These are phyloP conservation scores for Strigamia transsilvanica DNA, from an alignment of 2,888 invertebrate species.

Conservation along the genomic window DNA sequence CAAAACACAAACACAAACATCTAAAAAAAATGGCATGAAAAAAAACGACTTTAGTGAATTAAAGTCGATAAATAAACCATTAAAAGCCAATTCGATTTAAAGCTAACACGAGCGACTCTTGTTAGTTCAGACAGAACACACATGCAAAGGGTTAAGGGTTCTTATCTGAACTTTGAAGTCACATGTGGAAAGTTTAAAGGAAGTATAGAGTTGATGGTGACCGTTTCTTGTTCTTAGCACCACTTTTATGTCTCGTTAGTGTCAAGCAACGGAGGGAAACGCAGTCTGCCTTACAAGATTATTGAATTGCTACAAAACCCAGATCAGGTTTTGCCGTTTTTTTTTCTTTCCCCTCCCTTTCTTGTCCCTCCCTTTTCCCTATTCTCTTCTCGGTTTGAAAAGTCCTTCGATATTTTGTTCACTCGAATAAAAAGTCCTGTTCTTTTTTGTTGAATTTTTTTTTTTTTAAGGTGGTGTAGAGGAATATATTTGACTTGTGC, in stretches of 20 bases:
- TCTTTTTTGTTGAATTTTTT: not conserved
- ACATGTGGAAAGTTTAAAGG: conserved; percentile 42
- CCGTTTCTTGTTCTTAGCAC: conserved; percentile 41
- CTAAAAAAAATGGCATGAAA: no score
- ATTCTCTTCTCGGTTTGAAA: conserved; percentile 5
- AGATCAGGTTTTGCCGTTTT: conserved; percentile 31
- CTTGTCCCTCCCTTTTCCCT: not conserved
- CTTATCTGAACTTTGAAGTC: conserved; percentile 34
- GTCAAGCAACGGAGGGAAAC: conserved; percentile 25
- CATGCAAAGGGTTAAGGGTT: conserved; percentile 8
- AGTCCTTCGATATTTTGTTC: conserved; percentile 18
- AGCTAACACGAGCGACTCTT: no score
- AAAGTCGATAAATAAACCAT: not conserved
- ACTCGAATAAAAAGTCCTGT: conserved; percentile 4
- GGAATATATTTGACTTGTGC: conserved; percentile 37
- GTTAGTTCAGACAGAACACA: not conserved
- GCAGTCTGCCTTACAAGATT: conserved; percentile 7
- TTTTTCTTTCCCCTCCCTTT: not conserved
- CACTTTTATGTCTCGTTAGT: conserved; percentile 49
- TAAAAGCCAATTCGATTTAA: conserved; percentile 12
- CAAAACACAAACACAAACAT: no score
- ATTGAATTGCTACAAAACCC: conserved; percentile 48
- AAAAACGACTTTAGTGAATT: no score
- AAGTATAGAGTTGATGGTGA: conserved; percentile 14
- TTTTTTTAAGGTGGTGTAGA: not conserved